These are phyloP conservation scores for Diplosoma virens DNA, from an alignment of 23 tunicate species.

Conservation along the genomic window DNA sequence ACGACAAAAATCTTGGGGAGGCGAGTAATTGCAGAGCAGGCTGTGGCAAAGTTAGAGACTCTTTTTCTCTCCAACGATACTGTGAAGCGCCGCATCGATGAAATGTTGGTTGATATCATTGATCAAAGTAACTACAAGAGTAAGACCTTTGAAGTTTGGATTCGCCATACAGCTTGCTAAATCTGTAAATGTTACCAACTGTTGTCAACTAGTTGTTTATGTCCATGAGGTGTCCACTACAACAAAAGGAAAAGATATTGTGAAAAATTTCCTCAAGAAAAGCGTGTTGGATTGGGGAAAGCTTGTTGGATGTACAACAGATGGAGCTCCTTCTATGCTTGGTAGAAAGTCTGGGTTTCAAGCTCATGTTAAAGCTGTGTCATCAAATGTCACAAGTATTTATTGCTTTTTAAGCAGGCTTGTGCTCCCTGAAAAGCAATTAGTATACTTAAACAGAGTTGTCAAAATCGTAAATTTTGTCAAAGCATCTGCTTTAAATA, in stretches of 20 bases:
- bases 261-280: slow-evolving; percentile 41
- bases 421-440: slow-evolving; percentile 35
- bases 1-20: slow-evolving; percentile 31
- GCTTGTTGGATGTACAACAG: slow-evolving; percentile 42
- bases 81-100: slow-evolving; percentile 36
- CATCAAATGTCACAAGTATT: slow-evolving; percentile 20
- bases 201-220: slow-evolving; percentile 22
- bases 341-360: slow-evolving; percentile 46
- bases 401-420: slow-evolving; percentile 22
- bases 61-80: slow-evolving; percentile 24
- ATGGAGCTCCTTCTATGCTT: slow-evolving; percentile 43
- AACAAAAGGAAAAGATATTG: slow-evolving; percentile 37
- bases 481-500: slow-evolving; percentile 35
- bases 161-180: slow-evolving; percentile 34
- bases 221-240: slow-evolving; percentile 37
- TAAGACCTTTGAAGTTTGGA: slow-evolving; percentile 35
- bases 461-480: slow-evolving; percentile 46
- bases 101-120: slow-evolving; percentile 36
- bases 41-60: slow-evolving; percentile 34
- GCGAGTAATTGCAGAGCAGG: slow-evolving; percentile 20
- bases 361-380: slow-evolving; percentile 38
- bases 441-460: slow-evolving; percentile 31
- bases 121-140: slow-evolving; percentile 29
- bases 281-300: slow-evolving; percentile 37
- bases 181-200: slow-evolving; percentile 36